Evolutionary conservation across 2,113 vertebrate genomes (phyloP), one percentile per base, ranked within the genome.

Genomic region (Callaeas wilsoni): DNA sequence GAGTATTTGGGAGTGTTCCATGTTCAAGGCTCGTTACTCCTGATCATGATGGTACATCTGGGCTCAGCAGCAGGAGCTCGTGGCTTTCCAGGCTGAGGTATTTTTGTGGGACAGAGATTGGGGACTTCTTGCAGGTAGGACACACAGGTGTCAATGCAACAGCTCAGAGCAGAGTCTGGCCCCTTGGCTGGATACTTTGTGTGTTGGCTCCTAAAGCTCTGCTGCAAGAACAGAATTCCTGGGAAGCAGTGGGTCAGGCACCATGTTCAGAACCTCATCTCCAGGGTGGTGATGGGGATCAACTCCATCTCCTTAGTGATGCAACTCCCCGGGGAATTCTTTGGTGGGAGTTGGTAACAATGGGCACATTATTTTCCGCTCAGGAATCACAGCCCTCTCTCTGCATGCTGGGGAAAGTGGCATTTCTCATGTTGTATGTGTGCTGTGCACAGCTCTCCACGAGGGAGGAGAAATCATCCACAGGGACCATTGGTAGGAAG

Each of bases 211-310:
- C 0, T 67, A 14, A 46, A 63, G 62, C 33, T 55, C 30, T 39
- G 37, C 68, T 50, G 25, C 63, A 23, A 59, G 39, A 10, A 7
- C 30, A 33, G 74, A 52, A 29, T 50, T 30, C 50, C 47, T 1
- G 0, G 59, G 47, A 42, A 64, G 33, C 6, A 2, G 10, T 26
- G 49, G 39, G 9, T 37, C 0, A 0, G 39, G 76, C 37, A 4
- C 70, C 3, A 1, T 2, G 1, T 50, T 41, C 49, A 56, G 53
- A 59, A 9, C 33, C 33, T 55, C 49, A 1, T 67, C 52, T 25
- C 35, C 0, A 0, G 55, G 26, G 7, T 21, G 12, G 41, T n/a
- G 52, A 41, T 15, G 1, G 27, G 50, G 32, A 52, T 86, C 70
- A 56, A 2, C 63, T 79, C 52, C 0, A 0, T 52, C 39, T 91